Conservation (phyloP, 2,888 invertebrate genomes). For the Lathronympha strigana region DNA sequence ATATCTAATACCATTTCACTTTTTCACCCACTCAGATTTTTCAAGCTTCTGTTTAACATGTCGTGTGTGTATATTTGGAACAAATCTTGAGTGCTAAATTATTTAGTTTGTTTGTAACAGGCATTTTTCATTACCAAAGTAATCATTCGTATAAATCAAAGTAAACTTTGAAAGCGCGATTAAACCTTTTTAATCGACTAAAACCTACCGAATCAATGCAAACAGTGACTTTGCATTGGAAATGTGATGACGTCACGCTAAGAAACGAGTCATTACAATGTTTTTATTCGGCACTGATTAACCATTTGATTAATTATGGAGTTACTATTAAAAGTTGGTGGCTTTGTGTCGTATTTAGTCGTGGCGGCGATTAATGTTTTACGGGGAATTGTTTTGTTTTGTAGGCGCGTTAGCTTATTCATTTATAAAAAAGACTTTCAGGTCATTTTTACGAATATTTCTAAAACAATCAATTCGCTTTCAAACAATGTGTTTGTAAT, state of each 20-base stretch:
- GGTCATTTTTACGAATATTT: not conserved
- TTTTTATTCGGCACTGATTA: slow-evolving; percentile 84
- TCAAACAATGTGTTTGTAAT: no score
- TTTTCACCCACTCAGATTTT: no score
- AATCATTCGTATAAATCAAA: not conserved
- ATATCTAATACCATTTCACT: no score
- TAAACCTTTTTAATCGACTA: slow-evolving; percentile 35
- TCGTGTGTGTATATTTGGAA: no score
- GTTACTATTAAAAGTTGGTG: slow-evolving; percentile 74
- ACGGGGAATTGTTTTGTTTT: not conserved
- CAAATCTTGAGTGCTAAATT: no score
- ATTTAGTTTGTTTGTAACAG: not conserved
- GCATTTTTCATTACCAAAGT: not conserved
- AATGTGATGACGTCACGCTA: slow-evolving; percentile 79
- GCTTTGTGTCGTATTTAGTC: slow-evolving; percentile 51
- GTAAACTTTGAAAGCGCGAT: not conserved
- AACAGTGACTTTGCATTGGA: slow-evolving; percentile 75
- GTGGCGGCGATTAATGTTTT: slow-evolving; percentile 9
- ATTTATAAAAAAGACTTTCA: not conserved
- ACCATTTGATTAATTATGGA: slow-evolving; percentile 82
- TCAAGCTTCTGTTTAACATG: no score
- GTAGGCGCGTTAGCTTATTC: not conserved
- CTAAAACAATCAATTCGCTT: no score
- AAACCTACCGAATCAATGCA: slow-evolving; percentile 53
- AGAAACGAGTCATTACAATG: slow-evolving; percentile 83